Evolutionary conservation across 2,888 invertebrate genomes (phyloP), one percentile per base, ranked within the genome.

Genomic region (Heliconius ismenius): DNA sequence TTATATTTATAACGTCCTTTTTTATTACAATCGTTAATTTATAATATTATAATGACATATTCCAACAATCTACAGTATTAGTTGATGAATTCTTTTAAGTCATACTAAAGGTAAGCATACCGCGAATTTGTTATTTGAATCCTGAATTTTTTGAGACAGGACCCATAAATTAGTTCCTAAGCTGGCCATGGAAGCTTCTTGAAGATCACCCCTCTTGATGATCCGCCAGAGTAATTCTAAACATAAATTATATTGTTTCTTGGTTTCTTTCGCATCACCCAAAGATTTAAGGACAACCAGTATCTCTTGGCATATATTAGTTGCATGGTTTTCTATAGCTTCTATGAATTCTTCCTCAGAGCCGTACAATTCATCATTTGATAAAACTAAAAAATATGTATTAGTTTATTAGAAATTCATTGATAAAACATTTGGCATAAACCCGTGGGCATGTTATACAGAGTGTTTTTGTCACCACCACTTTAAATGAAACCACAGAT

Each of bases 341-440:
- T 94, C 92, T 73, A 98, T 92, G 88, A 98, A 99, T 90, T 98
- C 98, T 21, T 96, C 95, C 91, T 98, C 98, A 18, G 96, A 96
- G 11, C 98, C 98, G 87, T 99, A 99, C 63, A 99, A 92, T 77
- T 96, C 95, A 89, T 99, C 98, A 88, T 99, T 99, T 4, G 98
- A 98, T 85, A 98, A 97, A 79, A 99, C 98, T 96, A 73, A 39
- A 78, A 58, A 70, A 26, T 4, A 70, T 73, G 67, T 68, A 58
- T 49, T 68, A 26, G 32, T 60, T 18, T 58, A 60, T 26, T 63
- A 26, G 39, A 39, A 62, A 7, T 43, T 43, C 62, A 39, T 58
- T 70, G 58, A 70, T 70, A n/a, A 62, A 28, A 73, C 24, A 21
- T 62, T 18, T 64, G 28, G 64, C 64, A 32, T 15, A 21, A 54